Percentiles rank a stretch among this genome's conserved stretches.
These are phyloP conservation scores for Myodes glareolus DNA, from an alignment of 2,113 vertebrate genomes.

Conservation along the genomic window DNA sequence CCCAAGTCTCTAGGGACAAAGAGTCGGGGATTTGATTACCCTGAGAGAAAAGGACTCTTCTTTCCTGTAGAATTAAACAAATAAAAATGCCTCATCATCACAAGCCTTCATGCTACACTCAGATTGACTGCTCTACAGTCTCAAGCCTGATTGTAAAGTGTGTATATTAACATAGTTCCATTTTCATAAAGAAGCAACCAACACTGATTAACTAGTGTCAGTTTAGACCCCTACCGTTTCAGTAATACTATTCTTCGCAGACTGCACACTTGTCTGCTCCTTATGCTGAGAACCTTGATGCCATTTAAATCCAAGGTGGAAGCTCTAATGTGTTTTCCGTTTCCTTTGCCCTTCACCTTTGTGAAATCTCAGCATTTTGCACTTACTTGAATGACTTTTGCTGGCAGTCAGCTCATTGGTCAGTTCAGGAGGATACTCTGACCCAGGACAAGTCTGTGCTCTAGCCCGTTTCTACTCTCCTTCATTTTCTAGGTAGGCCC, in stretches of 20 bases:
- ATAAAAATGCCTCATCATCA: neutral
- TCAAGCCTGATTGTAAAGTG: neutral
- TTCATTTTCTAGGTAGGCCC: neutral
- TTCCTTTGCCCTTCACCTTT: neutral
- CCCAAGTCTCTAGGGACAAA: neutral
- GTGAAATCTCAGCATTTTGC: neutral
- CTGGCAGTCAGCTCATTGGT: neutral
- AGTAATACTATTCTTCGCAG: neutral
- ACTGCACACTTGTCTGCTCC: neutral
- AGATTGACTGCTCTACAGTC: neutral
- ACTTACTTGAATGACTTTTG: neutral
- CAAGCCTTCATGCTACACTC: neutral
- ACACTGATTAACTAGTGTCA: neutral
- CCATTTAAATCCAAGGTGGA: neutral
- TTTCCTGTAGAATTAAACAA: neutral
- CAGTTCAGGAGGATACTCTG: neutral
- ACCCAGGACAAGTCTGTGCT: neutral
- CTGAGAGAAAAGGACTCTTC: neutral
- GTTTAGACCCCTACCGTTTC: neutral
- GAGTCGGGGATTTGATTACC: neutral
- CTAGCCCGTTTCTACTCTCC: rapidly evolving
- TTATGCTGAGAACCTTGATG: neutral
- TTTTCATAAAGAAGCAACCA: neutral
- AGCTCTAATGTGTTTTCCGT: neutral
- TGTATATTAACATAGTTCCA: neutral